Base-by-base conservation (phyloP, 2,797 vertebrate species). In the Schizothorax lantsangensis region DNA sequence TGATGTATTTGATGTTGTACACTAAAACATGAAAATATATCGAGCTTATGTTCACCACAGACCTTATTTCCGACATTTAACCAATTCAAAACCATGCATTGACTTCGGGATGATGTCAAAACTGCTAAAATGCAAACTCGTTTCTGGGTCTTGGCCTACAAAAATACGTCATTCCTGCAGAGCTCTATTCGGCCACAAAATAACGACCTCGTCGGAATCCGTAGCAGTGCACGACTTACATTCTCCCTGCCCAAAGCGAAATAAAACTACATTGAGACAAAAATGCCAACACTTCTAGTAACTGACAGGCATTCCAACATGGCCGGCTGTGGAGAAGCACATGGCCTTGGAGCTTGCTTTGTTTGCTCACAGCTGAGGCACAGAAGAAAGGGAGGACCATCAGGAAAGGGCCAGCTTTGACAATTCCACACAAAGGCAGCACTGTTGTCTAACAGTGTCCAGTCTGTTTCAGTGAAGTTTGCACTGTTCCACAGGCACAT, bases 371-470 rank as follows among this genome's bases (percentile, higher is more conserved):
- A 93, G 95, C 91, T 90, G 93, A 95, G 92, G 90, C 89, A 92
- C 93, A 89, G 49, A 92, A 95, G 69, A 90, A 93, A 95, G 93
- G 93, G 93, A 95, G 91, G 93, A 95, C 94, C 91, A 90, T 91
- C 92, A 88, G 87, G 85, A 94, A 95, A 95, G 93, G 91, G 93
- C 92, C 93, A 94, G 94, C 95, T 94, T 94, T 95, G 91, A 93
- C 91, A 89, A 93, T 94, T 94, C 92, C 43, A 94, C 94, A 96
- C 96, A 97, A 96, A 96, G 94, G 93, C 90, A 88, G 94, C 95
- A 97, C 94, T 97, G 96, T 97, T 93, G 95, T 95, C 92, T 95
- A 96, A 96, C 96, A 96, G 96, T 95, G 93, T 95, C 94, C 93
- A 90, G 96, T 95, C 94, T 96, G 94, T 96, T 95, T 95, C 93